Evolutionary conservation across 1,140 invertebrate species (phyloP).

Genomic region (Doryteuthis pealeii): DNA sequence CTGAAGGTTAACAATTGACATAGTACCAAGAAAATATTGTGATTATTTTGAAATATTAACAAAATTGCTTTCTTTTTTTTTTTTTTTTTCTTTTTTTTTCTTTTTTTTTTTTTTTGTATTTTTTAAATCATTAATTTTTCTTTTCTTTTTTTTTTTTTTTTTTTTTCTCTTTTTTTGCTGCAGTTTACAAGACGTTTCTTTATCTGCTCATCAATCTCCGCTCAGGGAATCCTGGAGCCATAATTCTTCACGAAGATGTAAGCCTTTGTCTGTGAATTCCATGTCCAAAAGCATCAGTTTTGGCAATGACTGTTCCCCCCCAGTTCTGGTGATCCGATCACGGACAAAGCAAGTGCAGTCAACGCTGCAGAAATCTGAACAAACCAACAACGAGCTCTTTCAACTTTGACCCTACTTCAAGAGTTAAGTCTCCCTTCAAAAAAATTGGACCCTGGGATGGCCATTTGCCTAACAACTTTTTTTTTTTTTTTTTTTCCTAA

Average conservation of each 20-base stretch:
- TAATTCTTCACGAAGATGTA: not conserved
- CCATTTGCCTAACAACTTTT: too few relatives aligned
- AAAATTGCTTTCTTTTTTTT: too few relatives aligned
- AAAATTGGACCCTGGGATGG: too few relatives aligned
- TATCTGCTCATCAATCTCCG: not conserved
- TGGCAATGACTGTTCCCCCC: not conserved
- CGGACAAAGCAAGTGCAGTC: constrained; percentile 9
- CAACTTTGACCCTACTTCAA: not conserved
- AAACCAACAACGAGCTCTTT: constrained; percentile 1
- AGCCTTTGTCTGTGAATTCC: not conserved
- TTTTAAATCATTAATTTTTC: too few relatives aligned
- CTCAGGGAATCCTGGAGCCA: not conserved
- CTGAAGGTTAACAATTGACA: too few relatives aligned
- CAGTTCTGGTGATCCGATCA: constrained; percentile 1
- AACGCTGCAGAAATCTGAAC: constrained; percentile 8
- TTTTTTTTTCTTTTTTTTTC: too few relatives aligned
- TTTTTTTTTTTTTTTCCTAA: too few relatives aligned
- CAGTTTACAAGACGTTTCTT: not conserved
- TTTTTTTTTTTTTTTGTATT: too few relatives aligned
- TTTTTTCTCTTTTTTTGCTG: not conserved
- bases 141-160: too few relatives aligned
- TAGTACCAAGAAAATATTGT: too few relatives aligned
- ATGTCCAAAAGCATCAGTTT: constrained; percentile 7
- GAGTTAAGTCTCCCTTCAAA: too few relatives aligned
- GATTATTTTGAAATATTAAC: too few relatives aligned